These are phyloP conservation scores for Agapornis canus DNA, from an alignment of 2,797 vertebrate species.

Conservation along the genomic window DNA sequence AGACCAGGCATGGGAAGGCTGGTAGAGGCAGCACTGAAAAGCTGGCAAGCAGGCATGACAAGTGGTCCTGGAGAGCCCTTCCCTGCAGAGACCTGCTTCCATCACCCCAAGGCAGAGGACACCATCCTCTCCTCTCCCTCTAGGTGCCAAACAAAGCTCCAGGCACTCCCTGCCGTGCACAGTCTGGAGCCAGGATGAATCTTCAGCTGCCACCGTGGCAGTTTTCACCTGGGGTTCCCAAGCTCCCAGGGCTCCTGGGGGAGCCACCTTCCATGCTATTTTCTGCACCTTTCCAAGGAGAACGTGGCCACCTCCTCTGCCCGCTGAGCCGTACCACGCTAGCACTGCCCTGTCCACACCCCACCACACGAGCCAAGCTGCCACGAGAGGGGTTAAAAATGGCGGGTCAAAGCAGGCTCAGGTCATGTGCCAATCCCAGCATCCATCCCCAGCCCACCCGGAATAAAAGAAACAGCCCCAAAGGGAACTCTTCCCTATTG, in stretches of 20 bases:
- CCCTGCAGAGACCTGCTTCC: background rate
- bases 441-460: background rate
- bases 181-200: accelerated
- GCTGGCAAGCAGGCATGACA: background rate
- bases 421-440: background rate
- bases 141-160: background rate
- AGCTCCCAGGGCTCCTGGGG: background rate
- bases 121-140: background rate
- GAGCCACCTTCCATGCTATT: accelerated
- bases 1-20: background rate
- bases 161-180: accelerated
- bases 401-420: background rate
- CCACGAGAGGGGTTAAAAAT: background rate
- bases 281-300: background rate
- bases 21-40: background rate
- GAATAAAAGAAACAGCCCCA: background rate
- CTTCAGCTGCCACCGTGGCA: accelerated
- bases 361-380: accelerated
- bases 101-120: background rate
- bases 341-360: background rate
- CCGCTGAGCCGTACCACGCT: accelerated
- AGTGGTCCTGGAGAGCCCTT: background rate
- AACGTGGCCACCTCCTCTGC: background rate
- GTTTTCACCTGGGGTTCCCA: accelerated
- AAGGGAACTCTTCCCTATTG: background rate